A percentile compares a stretch with the other conserved stretches of the same genome.
phyloP scores from a whole-genome alignment of 23 tunicate species.

The Clavelina lepadiformis region DNA sequence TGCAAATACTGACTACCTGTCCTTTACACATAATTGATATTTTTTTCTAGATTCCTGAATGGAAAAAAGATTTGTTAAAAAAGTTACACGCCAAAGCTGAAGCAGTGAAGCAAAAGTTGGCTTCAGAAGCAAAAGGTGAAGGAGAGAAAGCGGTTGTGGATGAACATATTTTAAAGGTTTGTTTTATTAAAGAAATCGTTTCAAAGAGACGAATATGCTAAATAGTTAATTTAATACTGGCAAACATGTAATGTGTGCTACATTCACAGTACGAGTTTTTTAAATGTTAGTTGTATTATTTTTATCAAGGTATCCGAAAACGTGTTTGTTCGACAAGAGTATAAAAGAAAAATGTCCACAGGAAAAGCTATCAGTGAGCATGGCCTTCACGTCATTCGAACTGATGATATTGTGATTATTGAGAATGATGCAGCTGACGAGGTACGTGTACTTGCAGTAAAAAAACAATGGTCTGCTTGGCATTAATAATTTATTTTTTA shows the following conservation, averaged over 20 bases:
- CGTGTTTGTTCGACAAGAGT: conserved; percentile 44
- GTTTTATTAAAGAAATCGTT: background rate
- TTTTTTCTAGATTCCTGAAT: conserved; percentile 47
- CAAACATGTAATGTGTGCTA: background rate
- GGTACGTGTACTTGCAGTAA: no score
- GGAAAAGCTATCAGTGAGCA: background rate
- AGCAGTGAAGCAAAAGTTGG: conserved; percentile 18
- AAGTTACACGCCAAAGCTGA: conserved; percentile 49
- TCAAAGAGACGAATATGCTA: no score
- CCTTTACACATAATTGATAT: no score
- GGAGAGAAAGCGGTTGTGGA: conserved; percentile 27
- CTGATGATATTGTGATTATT: conserved; percentile 54
- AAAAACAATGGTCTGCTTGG: no score
- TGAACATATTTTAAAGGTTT: conserved; percentile 65
- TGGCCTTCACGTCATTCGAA: conserved; percentile 18
- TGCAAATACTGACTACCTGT: no score
- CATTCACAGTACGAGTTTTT: background rate
- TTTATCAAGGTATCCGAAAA: conserved; percentile 63
- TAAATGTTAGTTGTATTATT: background rate
- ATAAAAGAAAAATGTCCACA: conserved; percentile 13
- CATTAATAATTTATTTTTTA: no score
- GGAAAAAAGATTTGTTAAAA: conserved; percentile 64
- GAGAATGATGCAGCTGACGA: conserved; percentile 48
- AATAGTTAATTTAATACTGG: background rate
- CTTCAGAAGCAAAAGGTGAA: conserved; percentile 13